Conservation (phyloP, 2,113 vertebrate genomes). For the Cygnus buccinator region DNA sequence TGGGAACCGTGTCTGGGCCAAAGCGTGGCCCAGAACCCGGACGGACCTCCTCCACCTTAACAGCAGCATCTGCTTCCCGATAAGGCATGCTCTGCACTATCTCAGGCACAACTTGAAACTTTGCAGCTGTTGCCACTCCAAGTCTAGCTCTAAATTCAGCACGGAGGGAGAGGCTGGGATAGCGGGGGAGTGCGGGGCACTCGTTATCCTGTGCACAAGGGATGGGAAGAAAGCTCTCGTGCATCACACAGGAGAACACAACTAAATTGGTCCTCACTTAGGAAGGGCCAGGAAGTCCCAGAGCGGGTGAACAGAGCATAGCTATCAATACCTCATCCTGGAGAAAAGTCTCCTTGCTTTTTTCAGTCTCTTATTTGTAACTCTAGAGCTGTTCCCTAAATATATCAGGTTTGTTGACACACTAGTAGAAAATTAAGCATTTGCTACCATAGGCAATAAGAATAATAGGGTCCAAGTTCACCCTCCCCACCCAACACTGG, state of each 20-base stretch:
- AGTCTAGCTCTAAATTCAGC: constrained; percentile 41
- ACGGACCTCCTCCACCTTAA: constrained; percentile 55
- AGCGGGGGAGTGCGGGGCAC: constrained; percentile 1
- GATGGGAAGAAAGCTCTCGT: not conserved
- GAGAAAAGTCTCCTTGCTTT: not conserved
- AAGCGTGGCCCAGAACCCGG: not conserved
- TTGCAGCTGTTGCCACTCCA: constrained; percentile 62
- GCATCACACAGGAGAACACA: not conserved
- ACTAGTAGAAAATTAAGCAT: not conserved
- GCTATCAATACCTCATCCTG: not conserved
- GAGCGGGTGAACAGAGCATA: not conserved
- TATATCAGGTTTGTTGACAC: not conserved
- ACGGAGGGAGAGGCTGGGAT: not conserved
- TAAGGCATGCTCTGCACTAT: constrained; percentile 57
- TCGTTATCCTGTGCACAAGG: not conserved
- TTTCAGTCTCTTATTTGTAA: not conserved
- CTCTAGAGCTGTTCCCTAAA: not conserved
- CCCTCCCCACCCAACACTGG: accelerated
- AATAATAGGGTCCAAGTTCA: not conserved
- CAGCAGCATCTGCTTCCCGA: constrained; percentile 60
- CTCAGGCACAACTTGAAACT: constrained; percentile 62
- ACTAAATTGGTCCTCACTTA: not conserved
- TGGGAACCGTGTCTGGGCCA: not conserved
- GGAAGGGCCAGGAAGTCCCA: not conserved
- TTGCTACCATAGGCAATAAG: not conserved